Evolutionary conservation across 2,113 vertebrate species (phyloP), one percentile per base, ranked within the genome.

Genomic region (Hippopotamus amphibius): DNA sequence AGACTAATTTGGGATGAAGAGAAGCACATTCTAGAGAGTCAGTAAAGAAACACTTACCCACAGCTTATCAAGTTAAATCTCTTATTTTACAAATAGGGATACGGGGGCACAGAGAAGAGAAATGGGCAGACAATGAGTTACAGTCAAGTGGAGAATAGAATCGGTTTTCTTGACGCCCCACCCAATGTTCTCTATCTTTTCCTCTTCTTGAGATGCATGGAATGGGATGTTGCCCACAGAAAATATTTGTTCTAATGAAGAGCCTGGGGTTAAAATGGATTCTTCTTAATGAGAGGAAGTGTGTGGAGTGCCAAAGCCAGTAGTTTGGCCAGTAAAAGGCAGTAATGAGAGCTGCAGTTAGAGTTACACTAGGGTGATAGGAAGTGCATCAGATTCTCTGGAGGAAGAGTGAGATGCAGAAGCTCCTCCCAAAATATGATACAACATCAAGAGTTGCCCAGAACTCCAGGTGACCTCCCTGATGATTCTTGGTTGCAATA

Each of bases 221-320:
- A 91, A 91, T 91, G 30, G 69, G 84, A 53, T 84, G 16, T 16
- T 91, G 53, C 79, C 79, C 71, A 77, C 48, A 46, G 82, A 41
- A 96, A 97, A 82, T 96, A 89, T 26, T 72, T 43, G 11, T 95
- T 88, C 41, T 82, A 93, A 89, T 41, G 43, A 95, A 82, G 61
- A 85, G 12, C 28, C 84, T 83, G 65, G 17, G 30, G 11, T 93
- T 94, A 41, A 77, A 95, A 87, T 59, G 65, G 17, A 81, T 82
- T 91, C 48, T 37, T 85, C 63, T 74, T 95, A 94, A 93, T 80
- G 63, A 96, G 30, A 59, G 59, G 81, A 94, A 95, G 66, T 74
- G 2, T 50, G 17, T 26, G 10, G n/a, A 91, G 28, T 74, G 43
- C 77, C 81, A 97, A 91, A 93, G 24, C 26, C 92, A 95, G 43